Conservation (phyloP, 2,797 vertebrate genomes). For the Enteromius viviparus region DNA sequence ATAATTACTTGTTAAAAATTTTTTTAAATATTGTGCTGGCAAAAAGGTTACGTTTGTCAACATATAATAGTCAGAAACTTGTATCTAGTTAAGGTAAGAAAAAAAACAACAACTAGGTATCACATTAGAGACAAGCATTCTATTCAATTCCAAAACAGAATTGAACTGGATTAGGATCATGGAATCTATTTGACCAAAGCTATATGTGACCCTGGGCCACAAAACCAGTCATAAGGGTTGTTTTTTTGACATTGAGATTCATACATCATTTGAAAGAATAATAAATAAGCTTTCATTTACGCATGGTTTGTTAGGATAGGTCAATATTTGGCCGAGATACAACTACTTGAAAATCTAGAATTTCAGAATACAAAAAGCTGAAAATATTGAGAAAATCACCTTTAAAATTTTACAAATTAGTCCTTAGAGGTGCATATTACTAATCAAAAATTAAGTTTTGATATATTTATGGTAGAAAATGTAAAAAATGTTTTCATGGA, state of each 20-base stretch:
- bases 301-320: not conserved
- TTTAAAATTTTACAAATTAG: not conserved
- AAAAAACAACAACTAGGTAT: not conserved
- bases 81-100: not conserved
- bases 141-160: not conserved
- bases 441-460: not conserved
- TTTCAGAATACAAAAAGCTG: not conserved
- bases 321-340: not conserved
- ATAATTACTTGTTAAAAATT: no score
- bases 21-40: not conserved
- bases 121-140: not conserved
- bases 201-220: not conserved
- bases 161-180: not conserved
- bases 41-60: slow-evolving; percentile 24
- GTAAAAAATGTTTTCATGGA: not conserved
- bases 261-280: no score
- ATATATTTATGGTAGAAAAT: not conserved
- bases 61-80: slow-evolving; percentile 22
- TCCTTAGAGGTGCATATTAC: not conserved
- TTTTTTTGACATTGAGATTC: no score
- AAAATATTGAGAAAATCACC: not conserved
- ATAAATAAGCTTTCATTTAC: not conserved
- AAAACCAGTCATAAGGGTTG: not conserved
- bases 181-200: not conserved
- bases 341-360: not conserved